These are phyloP conservation scores for Anagrus nilaparvatae DNA, from an alignment of 1,140 invertebrate species.

Conservation along the genomic window DNA sequence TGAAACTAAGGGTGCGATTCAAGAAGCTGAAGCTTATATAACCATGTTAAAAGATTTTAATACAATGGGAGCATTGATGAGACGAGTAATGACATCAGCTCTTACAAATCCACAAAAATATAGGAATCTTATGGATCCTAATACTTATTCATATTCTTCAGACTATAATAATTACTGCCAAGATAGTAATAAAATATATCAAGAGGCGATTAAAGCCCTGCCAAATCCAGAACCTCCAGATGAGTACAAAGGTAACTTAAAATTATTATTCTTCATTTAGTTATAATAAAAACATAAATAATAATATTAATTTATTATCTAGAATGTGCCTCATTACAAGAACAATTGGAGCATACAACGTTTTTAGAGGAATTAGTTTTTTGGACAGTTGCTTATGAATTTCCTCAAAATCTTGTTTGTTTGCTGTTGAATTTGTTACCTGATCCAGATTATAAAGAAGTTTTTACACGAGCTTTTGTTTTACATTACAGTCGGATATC, in stretches of 20 bases:
- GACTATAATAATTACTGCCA: constrained; percentile 64
- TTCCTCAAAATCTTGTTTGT: constrained; percentile 93
- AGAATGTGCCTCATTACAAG: constrained; percentile 72
- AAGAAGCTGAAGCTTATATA: constrained; percentile 74
- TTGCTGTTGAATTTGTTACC: constrained; percentile 92
- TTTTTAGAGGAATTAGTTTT: constrained; percentile 94
- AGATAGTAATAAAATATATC: constrained; percentile 65
- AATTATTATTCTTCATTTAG: constrained; percentile 1
- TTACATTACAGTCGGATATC: constrained; percentile 92
- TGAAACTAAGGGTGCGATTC: constrained; percentile 53
- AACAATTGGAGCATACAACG: constrained; percentile 70
- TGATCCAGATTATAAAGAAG: constrained; percentile 91
- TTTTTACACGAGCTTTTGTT: constrained; percentile 87
- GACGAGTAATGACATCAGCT: constrained; percentile 80
- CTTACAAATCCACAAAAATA: constrained; percentile 70
- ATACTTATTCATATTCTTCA: constrained; percentile 33
- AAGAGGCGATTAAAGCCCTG: constrained; percentile 65
- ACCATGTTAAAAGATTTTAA: constrained; percentile 86
- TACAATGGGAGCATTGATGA: constrained; percentile 91
- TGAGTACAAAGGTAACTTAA: constrained; percentile 51
- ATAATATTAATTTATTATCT: constrained; percentile 21
- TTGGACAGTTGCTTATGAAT: constrained; percentile 96
- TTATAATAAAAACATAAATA: constrained; percentile 5
- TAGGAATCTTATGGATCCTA: constrained; percentile 34
- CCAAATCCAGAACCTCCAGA: constrained; percentile 73